Evolutionary conservation across 2,797 vertebrate genomes (phyloP).

Genomic region (Catamblyrhynchus diadema): DNA sequence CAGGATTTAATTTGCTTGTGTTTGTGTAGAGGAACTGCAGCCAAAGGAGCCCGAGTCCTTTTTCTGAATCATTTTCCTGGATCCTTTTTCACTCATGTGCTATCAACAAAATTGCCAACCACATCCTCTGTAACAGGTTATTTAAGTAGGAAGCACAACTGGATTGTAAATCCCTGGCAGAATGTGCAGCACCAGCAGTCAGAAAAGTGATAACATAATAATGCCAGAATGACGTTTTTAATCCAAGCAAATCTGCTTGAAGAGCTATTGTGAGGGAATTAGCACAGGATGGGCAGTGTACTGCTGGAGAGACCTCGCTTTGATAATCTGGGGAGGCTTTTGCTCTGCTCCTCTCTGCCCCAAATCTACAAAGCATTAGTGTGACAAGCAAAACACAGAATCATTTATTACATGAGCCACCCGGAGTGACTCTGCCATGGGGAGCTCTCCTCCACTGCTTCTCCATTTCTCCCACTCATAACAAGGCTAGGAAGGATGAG

Average conservation of each 20-base stretch:
- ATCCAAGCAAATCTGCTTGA: constrained; percentile 45
- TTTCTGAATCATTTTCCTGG: neutral
- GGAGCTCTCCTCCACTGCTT: neutral
- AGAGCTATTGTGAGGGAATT: constrained; percentile 29
- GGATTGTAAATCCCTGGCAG: constrained; percentile 26
- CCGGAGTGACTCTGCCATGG: neutral
- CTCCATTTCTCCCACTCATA: neutral
- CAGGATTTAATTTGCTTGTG: constrained; percentile 1
- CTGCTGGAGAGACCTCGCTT: neutral
- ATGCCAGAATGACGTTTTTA: constrained; percentile 7
- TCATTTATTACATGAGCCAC: neutral
- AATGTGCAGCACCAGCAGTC: neutral
- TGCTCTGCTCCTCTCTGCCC: neutral
- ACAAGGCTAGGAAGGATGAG: neutral
- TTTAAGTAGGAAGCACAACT: constrained; percentile 4
- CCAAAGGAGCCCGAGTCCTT: neutral
- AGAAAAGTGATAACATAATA: constrained; percentile 20
- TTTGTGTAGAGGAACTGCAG: neutral
- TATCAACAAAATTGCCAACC: neutral
- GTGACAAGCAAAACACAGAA: neutral
- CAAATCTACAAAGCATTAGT: neutral
- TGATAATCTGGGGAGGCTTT: neutral
- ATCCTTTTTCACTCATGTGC: neutral
- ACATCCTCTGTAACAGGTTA: neutral
- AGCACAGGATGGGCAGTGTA: neutral